phyloP scores from a whole-genome alignment of 2,113 vertebrate genomes.

The Amblyopsis rosae region DNA sequence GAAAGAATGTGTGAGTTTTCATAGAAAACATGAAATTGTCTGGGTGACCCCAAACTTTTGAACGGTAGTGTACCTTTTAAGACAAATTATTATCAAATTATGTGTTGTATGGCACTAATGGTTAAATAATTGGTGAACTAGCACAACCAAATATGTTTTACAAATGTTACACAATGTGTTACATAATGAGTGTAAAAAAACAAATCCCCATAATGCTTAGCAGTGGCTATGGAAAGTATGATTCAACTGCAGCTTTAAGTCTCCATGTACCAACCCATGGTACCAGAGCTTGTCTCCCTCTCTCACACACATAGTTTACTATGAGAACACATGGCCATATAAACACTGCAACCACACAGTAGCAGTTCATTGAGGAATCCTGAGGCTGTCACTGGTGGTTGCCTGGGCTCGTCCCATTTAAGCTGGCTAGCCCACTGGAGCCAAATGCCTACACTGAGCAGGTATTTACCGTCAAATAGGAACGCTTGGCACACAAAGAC shows the following conservation, averaged over 20 bases:
- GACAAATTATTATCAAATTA: no score
- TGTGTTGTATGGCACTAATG: background rate
- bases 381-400: background rate
- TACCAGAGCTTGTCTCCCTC: background rate
- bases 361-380: constrained; percentile 39
- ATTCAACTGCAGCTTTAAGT: constrained; percentile 27
- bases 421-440: constrained; percentile 7
- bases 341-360: constrained; percentile 39
- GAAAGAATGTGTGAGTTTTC: no score
- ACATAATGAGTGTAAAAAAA: constrained; percentile 19
- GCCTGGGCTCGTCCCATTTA: background rate
- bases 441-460: constrained; percentile 32
- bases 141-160: constrained; percentile 23
- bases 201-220: constrained; percentile 6
- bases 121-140: constrained; percentile 8
- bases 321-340: constrained; percentile 38
- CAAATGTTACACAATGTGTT: background rate
- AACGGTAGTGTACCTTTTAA: no score
- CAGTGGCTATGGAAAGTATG: constrained; percentile 36
- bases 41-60: no score
- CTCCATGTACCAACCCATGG: constrained; percentile 10
- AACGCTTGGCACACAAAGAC: constrained; percentile 31
- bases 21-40: no score
- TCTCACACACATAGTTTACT: constrained; percentile 41
- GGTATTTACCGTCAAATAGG: constrained; percentile 55